Evolutionary conservation across 2,888 invertebrate genomes (phyloP).

Genomic region (Macropis europaea): DNA sequence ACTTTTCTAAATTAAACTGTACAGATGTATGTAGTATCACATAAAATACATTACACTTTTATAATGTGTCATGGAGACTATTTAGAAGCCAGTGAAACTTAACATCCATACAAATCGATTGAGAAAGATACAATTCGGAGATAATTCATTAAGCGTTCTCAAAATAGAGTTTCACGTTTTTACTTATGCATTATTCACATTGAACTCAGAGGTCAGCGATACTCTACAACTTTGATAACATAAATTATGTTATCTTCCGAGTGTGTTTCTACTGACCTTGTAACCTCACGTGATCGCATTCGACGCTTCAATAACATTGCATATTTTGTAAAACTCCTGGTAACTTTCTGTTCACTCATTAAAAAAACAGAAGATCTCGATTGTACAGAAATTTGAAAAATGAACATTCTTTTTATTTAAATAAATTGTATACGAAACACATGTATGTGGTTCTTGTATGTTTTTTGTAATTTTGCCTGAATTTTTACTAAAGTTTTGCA

Average conservation of each 20-base stretch:
- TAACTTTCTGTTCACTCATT: not conserved
- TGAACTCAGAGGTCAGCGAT: constrained; percentile 55
- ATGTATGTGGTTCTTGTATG: not conserved
- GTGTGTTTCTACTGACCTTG: constrained; percentile 52
- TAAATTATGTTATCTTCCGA: constrained; percentile 62
- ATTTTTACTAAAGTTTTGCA: not conserved
- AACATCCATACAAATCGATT: not conserved
- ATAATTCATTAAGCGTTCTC: constrained; percentile 6
- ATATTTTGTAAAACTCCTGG: not conserved
- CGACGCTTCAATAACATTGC: constrained; percentile 24
- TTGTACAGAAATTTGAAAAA: not conserved
- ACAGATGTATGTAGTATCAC: not conserved
- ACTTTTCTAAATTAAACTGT: not conserved
- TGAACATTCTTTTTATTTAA: not conserved
- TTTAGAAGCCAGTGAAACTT: not conserved
- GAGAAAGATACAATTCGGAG: not conserved
- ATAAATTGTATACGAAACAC: not conserved
- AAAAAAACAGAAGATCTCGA: not conserved
- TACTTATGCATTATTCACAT: constrained; percentile 10
- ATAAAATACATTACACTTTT: too few relatives aligned
- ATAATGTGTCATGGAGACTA: too few relatives aligned
- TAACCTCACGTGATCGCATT: constrained; percentile 71
- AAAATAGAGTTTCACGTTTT: constrained; percentile 39
- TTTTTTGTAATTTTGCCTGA: not conserved
- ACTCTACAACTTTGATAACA: constrained; percentile 63